These are phyloP conservation scores for Melanogrammus aeglefinus DNA, from an alignment of 2,797 vertebrate genomes.

Conservation along the genomic window DNA sequence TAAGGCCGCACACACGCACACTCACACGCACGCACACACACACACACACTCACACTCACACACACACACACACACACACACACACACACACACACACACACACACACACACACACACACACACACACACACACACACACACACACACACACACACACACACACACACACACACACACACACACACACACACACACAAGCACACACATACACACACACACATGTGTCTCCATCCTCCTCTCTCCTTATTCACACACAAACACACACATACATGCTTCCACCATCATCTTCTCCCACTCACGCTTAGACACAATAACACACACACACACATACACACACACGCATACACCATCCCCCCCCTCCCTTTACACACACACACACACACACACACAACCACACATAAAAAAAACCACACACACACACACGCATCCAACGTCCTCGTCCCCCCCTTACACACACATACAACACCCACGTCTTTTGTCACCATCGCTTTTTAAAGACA, in stretches of 20 bases:
- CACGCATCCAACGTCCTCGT: not conserved
- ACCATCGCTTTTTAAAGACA: slow-evolving; percentile 4
- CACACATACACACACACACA: not conserved
- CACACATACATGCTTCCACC: not conserved
- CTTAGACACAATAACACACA: not conserved
- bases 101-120: not conserved
- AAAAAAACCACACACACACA: no score
- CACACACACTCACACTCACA: not conserved
- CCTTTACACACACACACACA: no score
- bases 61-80: not conserved
- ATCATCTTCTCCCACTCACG: not conserved
- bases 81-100: not conserved
- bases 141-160: not conserved
- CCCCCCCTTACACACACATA: not conserved
- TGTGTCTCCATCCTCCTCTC: no score
- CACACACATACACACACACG: not conserved
- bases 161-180: slow-evolving; percentile 3
- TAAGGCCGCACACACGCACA: slow-evolving; percentile 34
- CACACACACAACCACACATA: no score
- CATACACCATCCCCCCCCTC: no score
- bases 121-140: not conserved
- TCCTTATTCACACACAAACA: not conserved
- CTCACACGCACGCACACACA: not conserved
- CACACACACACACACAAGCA: not conserved
- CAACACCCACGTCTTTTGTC: not conserved